Conservation (phyloP, 2,888 invertebrate genomes). For the Drosophila nigritarsus region DNA sequence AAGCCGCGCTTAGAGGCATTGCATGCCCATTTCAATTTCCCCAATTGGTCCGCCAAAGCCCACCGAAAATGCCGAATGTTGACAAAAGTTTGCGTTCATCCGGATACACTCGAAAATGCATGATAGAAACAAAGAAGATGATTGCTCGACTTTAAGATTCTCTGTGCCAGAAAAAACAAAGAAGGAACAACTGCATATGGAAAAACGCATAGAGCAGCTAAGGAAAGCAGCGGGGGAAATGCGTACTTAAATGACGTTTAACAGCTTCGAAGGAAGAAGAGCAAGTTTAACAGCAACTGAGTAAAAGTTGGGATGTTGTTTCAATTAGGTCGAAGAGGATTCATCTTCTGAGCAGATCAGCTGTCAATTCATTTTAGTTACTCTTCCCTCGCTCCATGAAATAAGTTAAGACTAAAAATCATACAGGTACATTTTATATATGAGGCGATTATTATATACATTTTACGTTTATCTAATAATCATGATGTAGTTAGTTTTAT, state of each 20-base stretch:
- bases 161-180: background rate
- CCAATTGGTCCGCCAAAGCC: conserved; percentile 30
- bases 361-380: background rate
- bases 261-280: background rate
- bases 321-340: background rate
- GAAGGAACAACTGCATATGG: background rate
- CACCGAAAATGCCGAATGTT: conserved; percentile 28
- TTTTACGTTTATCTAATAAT: background rate
- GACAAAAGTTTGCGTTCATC: conserved; percentile 51
- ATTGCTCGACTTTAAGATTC: background rate
- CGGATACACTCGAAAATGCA: conserved; percentile 19
- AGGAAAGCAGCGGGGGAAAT: background rate
- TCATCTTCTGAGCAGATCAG: background rate
- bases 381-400: background rate
- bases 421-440: too few species aligned
- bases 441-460: background rate
- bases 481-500: background rate
- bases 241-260: background rate
- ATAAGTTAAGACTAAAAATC: background rate
- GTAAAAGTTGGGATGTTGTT: background rate
- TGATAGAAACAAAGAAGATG: background rate
- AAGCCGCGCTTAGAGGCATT: conserved; percentile 71
- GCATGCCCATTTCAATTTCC: conserved; percentile 56
- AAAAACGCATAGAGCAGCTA: background rate
- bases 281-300: background rate